Conservation (phyloP, 2,113 vertebrate genomes). For the Spheniscus mendiculus region DNA sequence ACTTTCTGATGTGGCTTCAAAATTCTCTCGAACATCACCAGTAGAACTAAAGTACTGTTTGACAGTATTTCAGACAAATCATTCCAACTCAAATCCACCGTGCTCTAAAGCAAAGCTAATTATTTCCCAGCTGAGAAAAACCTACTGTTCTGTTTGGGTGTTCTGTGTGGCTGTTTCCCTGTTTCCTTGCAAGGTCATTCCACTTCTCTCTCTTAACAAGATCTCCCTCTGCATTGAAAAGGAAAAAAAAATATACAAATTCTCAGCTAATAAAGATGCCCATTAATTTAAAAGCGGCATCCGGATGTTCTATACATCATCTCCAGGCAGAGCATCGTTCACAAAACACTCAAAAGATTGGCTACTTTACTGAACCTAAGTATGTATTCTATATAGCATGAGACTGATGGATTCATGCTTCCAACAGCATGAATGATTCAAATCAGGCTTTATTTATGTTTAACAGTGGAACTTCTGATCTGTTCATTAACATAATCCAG, state of each 20-base stretch:
- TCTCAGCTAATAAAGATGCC: background rate
- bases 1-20: background rate
- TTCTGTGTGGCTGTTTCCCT: background rate
- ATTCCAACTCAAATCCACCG: background rate
- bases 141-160: background rate
- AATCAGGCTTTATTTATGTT: background rate
- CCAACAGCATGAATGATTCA: background rate
- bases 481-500: conserved; percentile 17
- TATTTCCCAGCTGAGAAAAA: background rate
- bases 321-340: background rate
- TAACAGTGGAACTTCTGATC: background rate
- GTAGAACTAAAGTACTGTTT: background rate
- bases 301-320: background rate
- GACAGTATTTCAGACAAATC: background rate
- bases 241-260: background rate
- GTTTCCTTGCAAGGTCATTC: background rate
- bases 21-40: background rate
- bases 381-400: background rate
- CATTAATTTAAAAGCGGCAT: background rate
- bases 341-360: background rate
- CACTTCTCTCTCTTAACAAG: background rate
- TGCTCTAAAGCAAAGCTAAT: background rate
- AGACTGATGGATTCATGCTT: background rate
- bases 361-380: background rate
- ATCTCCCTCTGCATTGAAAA: background rate